phyloP scores from a whole-genome alignment of 2,888 invertebrate genomes.

The Tribolium freemani region DNA sequence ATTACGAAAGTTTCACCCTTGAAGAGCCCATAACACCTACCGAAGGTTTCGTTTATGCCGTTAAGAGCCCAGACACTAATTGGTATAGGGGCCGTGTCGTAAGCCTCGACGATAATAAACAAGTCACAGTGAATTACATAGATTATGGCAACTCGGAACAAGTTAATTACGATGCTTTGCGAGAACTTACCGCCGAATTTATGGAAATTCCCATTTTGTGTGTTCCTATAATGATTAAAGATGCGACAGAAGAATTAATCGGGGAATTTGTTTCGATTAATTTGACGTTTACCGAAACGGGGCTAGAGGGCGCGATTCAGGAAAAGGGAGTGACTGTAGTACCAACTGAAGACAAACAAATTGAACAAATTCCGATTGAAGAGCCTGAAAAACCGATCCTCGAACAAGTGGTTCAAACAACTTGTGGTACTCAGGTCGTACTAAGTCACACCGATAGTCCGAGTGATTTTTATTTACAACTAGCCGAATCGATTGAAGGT shows the following conservation, averaged over 20 bases:
- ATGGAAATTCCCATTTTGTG: constrained; percentile 57
- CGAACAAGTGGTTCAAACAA: not conserved
- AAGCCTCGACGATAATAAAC: constrained; percentile 65
- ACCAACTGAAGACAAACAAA: too few relatives aligned
- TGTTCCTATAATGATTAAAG: constrained; percentile 43
- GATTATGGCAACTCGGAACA: constrained; percentile 82
- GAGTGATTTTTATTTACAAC: constrained; percentile 82
- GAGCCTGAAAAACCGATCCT: too few relatives aligned
- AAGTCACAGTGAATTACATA: constrained; percentile 72
- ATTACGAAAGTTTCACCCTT: constrained; percentile 70
- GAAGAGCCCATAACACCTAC: constrained; percentile 67
- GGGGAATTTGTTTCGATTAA: constrained; percentile 2
- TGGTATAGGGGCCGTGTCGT: constrained; percentile 80
- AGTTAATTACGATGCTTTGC: constrained; percentile 62
- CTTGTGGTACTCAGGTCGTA: constrained; percentile 65
- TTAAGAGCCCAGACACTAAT: constrained; percentile 71
- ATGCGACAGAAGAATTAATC: constrained; percentile 27
- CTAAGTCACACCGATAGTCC: constrained; percentile 84
- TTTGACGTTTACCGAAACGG: constrained; percentile 19
- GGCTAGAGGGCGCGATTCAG: constrained; percentile 2
- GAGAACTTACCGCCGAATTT: constrained; percentile 58
- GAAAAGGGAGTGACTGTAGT: not conserved
- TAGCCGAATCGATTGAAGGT: constrained; percentile 71
- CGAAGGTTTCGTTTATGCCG: constrained; percentile 74
- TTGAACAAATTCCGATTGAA: too few relatives aligned